Conservation (phyloP, 2,113 vertebrate genomes). For the Odontesthes bonariensis region DNA sequence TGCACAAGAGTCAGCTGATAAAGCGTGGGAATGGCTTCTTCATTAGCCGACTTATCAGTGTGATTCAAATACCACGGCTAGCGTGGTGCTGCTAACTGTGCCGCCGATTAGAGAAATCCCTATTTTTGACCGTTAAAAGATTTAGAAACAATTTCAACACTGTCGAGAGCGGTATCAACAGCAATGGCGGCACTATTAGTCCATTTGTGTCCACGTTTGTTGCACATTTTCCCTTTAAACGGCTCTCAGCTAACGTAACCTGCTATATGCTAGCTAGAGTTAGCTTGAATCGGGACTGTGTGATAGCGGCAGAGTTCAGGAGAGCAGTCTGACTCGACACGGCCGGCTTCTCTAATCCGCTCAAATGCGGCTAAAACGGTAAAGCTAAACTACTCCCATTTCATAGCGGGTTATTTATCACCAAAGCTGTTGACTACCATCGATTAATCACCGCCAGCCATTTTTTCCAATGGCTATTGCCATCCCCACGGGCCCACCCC, state of each 20-base stretch:
- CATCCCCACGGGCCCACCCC: constrained; percentile 73
- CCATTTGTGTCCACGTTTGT: neutral
- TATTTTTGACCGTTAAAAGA: neutral
- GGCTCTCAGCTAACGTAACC: constrained; percentile 21
- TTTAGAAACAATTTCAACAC: neutral
- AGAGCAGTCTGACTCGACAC: constrained; percentile 52
- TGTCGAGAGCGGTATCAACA: neutral
- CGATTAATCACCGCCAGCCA: neutral
- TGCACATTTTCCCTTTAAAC: neutral
- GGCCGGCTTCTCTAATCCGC: constrained; percentile 63
- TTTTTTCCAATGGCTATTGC: constrained; percentile 35
- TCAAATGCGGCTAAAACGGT: constrained; percentile 31
- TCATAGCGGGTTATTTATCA: neutral
- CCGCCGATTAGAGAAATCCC: neutral
- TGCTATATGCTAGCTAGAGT: constrained; percentile 62
- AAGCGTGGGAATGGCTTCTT: constrained; percentile 71
- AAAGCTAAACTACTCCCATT: neutral
- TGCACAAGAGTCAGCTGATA: constrained; percentile 60
- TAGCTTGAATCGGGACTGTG: constrained; percentile 54
- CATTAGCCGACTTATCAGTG: constrained; percentile 55
- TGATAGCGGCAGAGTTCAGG: constrained; percentile 44
- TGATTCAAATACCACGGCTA: constrained; percentile 62
- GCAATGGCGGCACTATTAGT: neutral
- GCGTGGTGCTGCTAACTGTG: constrained; percentile 45
- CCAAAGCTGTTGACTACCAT: neutral